Percentiles rank a stretch among this genome's conserved stretches.
phyloP scores from a whole-genome alignment of 2,113 vertebrate species.

The Pelobates fuscus region DNA sequence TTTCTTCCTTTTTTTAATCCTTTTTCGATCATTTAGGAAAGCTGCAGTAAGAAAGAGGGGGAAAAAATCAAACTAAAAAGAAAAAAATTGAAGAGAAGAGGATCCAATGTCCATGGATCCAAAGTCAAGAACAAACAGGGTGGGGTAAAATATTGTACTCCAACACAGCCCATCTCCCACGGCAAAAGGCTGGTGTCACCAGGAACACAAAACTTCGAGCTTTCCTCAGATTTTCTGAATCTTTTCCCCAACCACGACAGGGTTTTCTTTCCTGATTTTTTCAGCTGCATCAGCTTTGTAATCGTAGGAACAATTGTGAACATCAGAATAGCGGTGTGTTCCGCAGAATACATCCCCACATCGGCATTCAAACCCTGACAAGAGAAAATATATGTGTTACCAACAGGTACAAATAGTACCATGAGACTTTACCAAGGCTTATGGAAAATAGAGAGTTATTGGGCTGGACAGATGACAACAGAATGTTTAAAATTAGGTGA shows the following conservation, averaged over 20 bases:
- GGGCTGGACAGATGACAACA: too few species aligned
- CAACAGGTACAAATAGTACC: neutral
- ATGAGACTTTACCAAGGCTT: neutral
- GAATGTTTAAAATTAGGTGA: too few species aligned
- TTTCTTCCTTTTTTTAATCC: slow-evolving; percentile 19
- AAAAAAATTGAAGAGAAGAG: slow-evolving; percentile 72
- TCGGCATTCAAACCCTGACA: slow-evolving; percentile 84
- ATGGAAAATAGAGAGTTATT: too few species aligned
- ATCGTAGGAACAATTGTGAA: slow-evolving; percentile 86
- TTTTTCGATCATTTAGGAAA: slow-evolving; percentile 31
- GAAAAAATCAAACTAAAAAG: slow-evolving; percentile 6
- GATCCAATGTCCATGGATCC: slow-evolving; percentile 13
- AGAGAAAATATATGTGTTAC: slow-evolving; percentile 36
- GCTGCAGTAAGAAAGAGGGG: slow-evolving; percentile 35
- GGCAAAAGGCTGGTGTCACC: slow-evolving; percentile 19
- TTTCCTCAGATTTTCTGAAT: slow-evolving; percentile 84
- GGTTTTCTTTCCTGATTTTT: slow-evolving; percentile 92
- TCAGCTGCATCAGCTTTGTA: slow-evolving; percentile 88
- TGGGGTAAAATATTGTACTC: slow-evolving; percentile 67
- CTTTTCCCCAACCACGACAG: slow-evolving; percentile 86
- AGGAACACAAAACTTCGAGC: slow-evolving; percentile 60
- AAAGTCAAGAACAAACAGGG: slow-evolving; percentile 53
- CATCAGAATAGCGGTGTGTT: slow-evolving; percentile 83
- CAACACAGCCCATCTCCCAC: slow-evolving; percentile 12
- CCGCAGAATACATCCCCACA: slow-evolving; percentile 86